These are phyloP conservation scores for Umimayanthus kanabou DNA, from an alignment of 92 coral and sea anemone genomes.

Conservation along the genomic window DNA sequence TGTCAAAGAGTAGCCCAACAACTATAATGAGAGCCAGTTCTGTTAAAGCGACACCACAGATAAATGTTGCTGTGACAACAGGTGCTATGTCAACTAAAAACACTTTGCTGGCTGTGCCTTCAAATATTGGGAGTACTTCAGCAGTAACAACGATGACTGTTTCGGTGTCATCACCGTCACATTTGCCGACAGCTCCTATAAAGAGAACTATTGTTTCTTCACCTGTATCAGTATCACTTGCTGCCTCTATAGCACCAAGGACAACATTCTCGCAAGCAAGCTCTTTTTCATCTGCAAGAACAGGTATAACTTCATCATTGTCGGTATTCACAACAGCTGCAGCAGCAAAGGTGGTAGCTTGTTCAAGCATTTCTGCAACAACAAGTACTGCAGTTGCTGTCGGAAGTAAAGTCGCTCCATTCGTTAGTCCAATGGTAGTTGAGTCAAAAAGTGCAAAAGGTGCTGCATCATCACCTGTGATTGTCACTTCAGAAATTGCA, in stretches of 20 bases:
- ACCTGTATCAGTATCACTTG: conserved; percentile 23
- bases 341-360: not conserved
- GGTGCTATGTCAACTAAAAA: conserved; percentile 21
- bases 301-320: not conserved
- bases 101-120: conserved; percentile 18
- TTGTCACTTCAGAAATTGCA: not conserved
- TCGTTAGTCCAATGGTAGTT: not conserved
- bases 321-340: not conserved
- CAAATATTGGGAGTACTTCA: conserved; percentile 25
- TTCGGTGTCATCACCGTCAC: conserved; percentile 53
- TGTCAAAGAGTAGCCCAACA: not conserved
- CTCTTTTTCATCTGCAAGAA: not conserved
- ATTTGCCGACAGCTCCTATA: conserved; percentile 19
- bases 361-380: not conserved
- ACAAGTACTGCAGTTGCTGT: not conserved
- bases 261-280: not conserved
- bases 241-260: conserved; percentile 12
- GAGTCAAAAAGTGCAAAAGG: not conserved
- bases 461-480: not conserved
- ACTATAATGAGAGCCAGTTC: not conserved
- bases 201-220: conserved; percentile 51
- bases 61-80: not conserved
- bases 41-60: not conserved
- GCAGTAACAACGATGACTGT: conserved; percentile 24
- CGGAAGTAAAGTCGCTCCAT: not conserved